Percentiles rank a stretch among this genome's conserved stretches.
These are phyloP conservation scores for Melanotaenia nigrans DNA, from an alignment of 2,797 vertebrate species.

Conservation along the genomic window DNA sequence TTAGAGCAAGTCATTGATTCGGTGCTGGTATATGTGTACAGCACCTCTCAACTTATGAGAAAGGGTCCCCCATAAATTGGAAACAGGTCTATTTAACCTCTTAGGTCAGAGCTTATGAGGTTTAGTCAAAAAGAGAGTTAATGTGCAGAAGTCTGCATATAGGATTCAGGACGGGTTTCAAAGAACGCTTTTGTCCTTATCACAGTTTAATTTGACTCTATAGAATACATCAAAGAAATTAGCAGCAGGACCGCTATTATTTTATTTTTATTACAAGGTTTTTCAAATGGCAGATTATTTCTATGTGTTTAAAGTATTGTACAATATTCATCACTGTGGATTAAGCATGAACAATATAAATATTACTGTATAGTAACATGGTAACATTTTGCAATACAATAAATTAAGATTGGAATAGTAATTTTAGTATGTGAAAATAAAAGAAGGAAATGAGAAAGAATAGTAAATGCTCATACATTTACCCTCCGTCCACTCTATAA, in stretches of 20 bases:
- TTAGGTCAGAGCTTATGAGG: no score
- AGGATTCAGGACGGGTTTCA: constrained; percentile 11
- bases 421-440: background rate
- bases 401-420: background rate
- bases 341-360: background rate
- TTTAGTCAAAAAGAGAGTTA: no score
- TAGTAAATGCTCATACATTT: background rate
- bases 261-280: constrained; percentile 35
- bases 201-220: constrained; percentile 37
- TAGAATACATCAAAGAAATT: constrained; percentile 51
- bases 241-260: constrained; percentile 26
- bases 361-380: background rate
- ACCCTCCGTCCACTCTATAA: background rate
- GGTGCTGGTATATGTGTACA: no score
- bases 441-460: background rate
- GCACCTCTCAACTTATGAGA: no score
- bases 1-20: no score
- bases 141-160: no score
- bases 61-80: no score
- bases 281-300: background rate
- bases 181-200: constrained; percentile 16
- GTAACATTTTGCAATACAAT: background rate
- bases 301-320: constrained; percentile 11
- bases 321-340: background rate
- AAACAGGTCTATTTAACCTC: no score